These are phyloP conservation scores for Chorisops tibialis DNA, from an alignment of 2,888 invertebrate genomes.

Conservation along the genomic window DNA sequence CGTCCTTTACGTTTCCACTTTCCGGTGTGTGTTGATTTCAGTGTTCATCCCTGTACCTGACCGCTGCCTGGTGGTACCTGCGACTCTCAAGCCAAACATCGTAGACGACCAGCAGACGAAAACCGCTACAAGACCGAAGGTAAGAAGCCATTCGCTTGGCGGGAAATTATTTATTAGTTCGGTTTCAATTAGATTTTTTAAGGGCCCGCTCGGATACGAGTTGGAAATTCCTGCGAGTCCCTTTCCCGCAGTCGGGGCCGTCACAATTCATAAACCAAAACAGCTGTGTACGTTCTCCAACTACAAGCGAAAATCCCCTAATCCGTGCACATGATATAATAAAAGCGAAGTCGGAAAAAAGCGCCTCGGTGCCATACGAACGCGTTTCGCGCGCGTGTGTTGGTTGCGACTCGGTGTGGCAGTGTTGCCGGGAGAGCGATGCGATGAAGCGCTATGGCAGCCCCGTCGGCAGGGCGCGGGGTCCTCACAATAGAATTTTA, in stretches of 20 bases:
- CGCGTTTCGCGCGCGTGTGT: background rate
- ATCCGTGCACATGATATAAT: no score
- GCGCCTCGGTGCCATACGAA: background rate
- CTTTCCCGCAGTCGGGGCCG: background rate
- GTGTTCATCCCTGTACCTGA: no score
- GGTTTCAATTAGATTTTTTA: background rate
- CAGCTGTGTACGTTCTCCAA: conserved; percentile 14
- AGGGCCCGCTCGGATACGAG: background rate
- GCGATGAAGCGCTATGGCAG: background rate
- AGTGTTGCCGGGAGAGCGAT: background rate
- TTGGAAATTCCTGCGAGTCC: background rate
- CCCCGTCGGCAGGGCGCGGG: conserved; percentile 10
- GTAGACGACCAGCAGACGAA: no score
- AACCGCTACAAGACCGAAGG: background rate
- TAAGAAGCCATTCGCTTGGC: conserved; percentile 19
- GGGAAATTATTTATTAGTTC: conserved; percentile 1
- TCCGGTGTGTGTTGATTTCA: no score
- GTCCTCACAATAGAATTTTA: conserved; percentile 38
- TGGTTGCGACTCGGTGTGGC: background rate
- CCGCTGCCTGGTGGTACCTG: no score
- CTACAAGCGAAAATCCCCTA: background rate
- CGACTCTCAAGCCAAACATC: no score
- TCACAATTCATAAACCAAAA: conserved; percentile 1
- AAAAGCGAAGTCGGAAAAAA: no score
- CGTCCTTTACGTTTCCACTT: no score